A percentile compares a stretch with the other conserved stretches of the same genome.
phyloP scores from a whole-genome alignment of 2,113 vertebrate genomes.

The Proteles cristata region DNA sequence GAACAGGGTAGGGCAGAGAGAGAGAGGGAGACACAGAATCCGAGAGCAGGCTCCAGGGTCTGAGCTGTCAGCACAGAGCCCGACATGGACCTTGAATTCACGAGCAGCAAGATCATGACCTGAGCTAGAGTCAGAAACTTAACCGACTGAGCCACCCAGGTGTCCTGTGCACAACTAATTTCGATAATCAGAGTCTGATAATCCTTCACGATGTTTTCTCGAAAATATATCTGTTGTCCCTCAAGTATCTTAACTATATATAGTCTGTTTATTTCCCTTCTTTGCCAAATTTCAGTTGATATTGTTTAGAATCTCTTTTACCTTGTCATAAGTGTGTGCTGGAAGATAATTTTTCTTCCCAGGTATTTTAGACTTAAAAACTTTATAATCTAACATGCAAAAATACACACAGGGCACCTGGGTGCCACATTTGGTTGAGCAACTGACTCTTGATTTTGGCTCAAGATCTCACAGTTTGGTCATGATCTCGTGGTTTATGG shows the following conservation, averaged over 20 bases:
- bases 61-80: too few species aligned
- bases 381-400: not conserved
- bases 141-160: too few species aligned
- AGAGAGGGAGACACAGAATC: too few species aligned
- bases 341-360: conserved; percentile 30
- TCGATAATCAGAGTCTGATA: not conserved
- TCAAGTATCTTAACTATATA: not conserved
- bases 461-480: too few species aligned
- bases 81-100: too few species aligned
- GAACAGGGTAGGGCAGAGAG: too few species aligned
- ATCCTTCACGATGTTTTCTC: conserved; percentile 39
- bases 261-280: not conserved
- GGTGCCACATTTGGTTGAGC: too few species aligned
- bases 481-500: too few species aligned
- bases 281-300: conserved; percentile 1
- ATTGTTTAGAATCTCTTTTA: conserved; percentile 28
- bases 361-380: not conserved
- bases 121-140: too few species aligned
- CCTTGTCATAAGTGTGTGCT: not conserved
- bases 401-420: not conserved
- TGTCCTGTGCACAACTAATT: not conserved
- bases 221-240: not conserved
- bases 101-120: too few species aligned
- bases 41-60: too few species aligned
- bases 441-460: too few species aligned